Conservation (phyloP, 2,797 vertebrate species). For the Pelochelys cantorii region DNA sequence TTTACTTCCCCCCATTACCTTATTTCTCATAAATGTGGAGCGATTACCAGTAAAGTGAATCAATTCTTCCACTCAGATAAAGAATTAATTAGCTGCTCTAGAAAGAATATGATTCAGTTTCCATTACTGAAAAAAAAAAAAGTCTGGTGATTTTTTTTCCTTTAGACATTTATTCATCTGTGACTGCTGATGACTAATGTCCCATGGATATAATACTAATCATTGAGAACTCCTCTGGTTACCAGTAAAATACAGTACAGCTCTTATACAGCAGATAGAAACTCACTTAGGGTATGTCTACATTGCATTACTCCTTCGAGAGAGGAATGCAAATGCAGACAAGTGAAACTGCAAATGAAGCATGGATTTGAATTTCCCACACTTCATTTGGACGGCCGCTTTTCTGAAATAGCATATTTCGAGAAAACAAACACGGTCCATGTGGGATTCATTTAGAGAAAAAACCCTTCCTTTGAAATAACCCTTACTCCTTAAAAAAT, state of each 20-base stretch:
- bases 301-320: no score
- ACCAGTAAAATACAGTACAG: slow-evolving; percentile 12
- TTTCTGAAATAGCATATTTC: no score
- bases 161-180: slow-evolving; percentile 16
- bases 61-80: slow-evolving; percentile 26
- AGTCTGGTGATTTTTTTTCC: slow-evolving; percentile 21
- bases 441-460: no score
- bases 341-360: no score
- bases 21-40: slow-evolving; percentile 56
- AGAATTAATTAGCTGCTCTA: slow-evolving; percentile 48
- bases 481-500: no score
- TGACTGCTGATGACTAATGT: background rate
- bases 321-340: no score
- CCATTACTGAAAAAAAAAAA: slow-evolving; percentile 47
- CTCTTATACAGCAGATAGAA: background rate
- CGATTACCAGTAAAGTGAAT: slow-evolving; percentile 61
- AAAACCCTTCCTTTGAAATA: no score
- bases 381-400: no score
- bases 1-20: slow-evolving; percentile 26
- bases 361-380: no score
- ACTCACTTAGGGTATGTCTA: background rate
- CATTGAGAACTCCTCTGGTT: slow-evolving; percentile 22
- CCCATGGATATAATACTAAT: slow-evolving; percentile 11
- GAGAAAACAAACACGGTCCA: no score
- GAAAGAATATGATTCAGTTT: slow-evolving; percentile 31